Base-by-base conservation (phyloP, 2,113 vertebrate species). In the Cygnus atratus region DNA sequence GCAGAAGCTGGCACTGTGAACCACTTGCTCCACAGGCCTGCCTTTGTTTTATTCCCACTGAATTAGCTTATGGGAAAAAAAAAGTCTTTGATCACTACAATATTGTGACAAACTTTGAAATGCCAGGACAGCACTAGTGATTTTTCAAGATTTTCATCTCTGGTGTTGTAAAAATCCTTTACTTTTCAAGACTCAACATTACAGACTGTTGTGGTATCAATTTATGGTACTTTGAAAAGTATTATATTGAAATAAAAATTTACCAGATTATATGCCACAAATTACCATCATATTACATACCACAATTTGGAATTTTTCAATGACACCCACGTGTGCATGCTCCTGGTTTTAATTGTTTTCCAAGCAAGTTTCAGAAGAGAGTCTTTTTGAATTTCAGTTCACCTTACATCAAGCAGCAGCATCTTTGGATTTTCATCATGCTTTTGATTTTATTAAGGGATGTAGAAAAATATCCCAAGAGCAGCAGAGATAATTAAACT, bases 281-380 rank as follows among this genome's bases (percentile, higher is more conserved):
- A 2, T 84, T 74, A 84, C 35, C 92, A 83, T 67, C 75, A 84
- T 52, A 71, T 75, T 81, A 71, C 61, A 72, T 31, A 41, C 29
- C 65, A 87, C 29, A 91, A 74, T 2, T 84, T 74, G 77, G 39
- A 92, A 92, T 72, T 65, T 48, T 79, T 89, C 88, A 86, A 46
- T 3, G 7, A 96, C 71, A 92, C 70, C 77, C 57, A 93, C 73
- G 87, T 68, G 86, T 92, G 65, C 77, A 63, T 61, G 78, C 75
- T 92, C 62, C 41, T 71, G 39, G 37, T 88, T 72, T 89, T 76
- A 96, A 88, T 75, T 58, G 52, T 76, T 77, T 89, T 91, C 77
- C 75, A 84, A 58, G 62, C 44, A 90, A 84, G 44, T 82, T 89
- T 84, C 73, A 92, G 55, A 87, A 88, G 75, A 85, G 2, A 84